Evolutionary conservation across 2,113 vertebrate species (phyloP).

Genomic region (Lagopus muta): DNA sequence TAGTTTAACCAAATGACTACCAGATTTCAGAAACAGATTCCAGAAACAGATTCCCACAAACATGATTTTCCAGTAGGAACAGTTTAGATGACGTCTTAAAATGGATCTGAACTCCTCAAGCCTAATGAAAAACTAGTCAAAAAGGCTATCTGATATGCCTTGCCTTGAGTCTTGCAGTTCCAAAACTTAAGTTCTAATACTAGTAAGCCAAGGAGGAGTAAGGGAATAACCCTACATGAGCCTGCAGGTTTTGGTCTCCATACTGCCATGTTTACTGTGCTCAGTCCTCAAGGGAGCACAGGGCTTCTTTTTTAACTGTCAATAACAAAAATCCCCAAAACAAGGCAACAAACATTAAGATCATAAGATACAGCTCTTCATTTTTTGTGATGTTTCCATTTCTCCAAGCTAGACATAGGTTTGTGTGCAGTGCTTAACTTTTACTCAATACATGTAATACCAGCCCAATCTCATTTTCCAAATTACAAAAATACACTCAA

Average conservation of each 20-base stretch:
- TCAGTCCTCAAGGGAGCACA: background rate
- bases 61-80: background rate
- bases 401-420: background rate
- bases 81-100: background rate
- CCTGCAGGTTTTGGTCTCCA: background rate
- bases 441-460: fast-evolving
- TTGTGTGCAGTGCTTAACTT: background rate
- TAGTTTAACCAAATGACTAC: background rate
- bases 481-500: background rate
- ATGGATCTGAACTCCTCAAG: background rate
- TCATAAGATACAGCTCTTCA: background rate
- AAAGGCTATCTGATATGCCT: background rate
- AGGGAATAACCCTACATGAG: background rate
- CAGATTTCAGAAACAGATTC: background rate
- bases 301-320: background rate
- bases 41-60: background rate
- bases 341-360: background rate
- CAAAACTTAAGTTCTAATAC: background rate
- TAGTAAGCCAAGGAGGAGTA: background rate
- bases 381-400: background rate
- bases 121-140: background rate
- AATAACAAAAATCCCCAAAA: background rate
- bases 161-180: background rate
- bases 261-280: fast-evolving
- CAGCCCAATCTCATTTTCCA: background rate